These are phyloP conservation scores for Phalacrocorax brasilianus DNA, from an alignment of 2,113 vertebrate genomes.

Conservation along the genomic window DNA sequence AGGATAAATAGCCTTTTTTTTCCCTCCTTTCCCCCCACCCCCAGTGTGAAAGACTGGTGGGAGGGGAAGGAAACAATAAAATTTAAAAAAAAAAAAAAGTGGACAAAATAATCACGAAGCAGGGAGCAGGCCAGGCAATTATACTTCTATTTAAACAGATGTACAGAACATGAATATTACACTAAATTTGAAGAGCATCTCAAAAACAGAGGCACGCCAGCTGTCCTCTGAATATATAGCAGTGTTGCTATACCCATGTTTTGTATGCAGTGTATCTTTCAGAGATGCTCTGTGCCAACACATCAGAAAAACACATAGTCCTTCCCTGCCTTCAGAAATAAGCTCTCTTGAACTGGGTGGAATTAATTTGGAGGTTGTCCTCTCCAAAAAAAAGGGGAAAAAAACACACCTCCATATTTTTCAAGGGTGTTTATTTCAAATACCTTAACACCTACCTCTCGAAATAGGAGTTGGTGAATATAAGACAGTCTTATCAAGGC, in stretches of 20 bases:
- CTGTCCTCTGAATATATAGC: not conserved
- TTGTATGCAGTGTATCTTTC: not conserved
- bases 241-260: not conserved
- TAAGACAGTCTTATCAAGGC: not conserved
- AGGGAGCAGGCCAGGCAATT: not conserved
- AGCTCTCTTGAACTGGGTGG: not conserved
- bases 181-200: not conserved
- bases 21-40: too few species aligned
- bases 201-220: not conserved
- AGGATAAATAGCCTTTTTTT: not conserved
- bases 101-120: not conserved
- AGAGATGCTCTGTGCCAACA: not conserved
- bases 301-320: not conserved
- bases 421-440: not conserved
- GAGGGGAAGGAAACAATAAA: not conserved
- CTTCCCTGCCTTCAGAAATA: not conserved
- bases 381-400: too few species aligned
- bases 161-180: not conserved
- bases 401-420: not conserved
- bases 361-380: not conserved
- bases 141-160: not conserved
- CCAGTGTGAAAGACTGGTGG: not conserved
- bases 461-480: not conserved
- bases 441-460: not conserved
- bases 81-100: not conserved